phyloP scores from a whole-genome alignment of 1,140 invertebrate genomes.

The Drosophila neocordata region DNA sequence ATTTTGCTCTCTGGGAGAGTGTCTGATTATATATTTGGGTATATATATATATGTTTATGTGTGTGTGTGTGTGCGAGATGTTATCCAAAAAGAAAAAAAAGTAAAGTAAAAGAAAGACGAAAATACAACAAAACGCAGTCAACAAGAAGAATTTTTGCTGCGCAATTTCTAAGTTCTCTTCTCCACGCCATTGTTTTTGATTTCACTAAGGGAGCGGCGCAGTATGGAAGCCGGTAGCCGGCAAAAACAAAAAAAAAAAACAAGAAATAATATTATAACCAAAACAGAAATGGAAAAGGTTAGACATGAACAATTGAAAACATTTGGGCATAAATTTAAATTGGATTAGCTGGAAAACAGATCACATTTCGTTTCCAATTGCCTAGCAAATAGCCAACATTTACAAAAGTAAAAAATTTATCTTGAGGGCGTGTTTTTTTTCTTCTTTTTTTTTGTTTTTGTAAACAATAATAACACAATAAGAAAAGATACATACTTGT shows the following conservation, averaged over 20 bases:
- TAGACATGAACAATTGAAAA: slow-evolving; percentile 20
- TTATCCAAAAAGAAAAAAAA: slow-evolving; percentile 35
- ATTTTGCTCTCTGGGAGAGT: slow-evolving; percentile 27
- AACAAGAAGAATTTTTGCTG: slow-evolving; percentile 46
- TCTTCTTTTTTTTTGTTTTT: slow-evolving; percentile 24
- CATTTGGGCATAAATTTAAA: slow-evolving; percentile 40
- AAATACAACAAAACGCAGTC: slow-evolving; percentile 37
- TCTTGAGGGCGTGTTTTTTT: neutral
- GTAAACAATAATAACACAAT: slow-evolving; percentile 8
- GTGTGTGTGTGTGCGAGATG: slow-evolving; percentile 36
- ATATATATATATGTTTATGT: slow-evolving; percentile 9
- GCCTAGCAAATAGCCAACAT: too few relatives aligned
- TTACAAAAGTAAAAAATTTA: too few relatives aligned
- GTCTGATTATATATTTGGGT: neutral
- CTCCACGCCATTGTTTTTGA: slow-evolving; percentile 27
- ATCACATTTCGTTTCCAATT: too few relatives aligned
- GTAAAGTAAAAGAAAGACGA: slow-evolving; percentile 29
- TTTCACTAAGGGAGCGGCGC: slow-evolving; percentile 2
- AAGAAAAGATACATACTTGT: slow-evolving; percentile 5
- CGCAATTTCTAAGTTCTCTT: slow-evolving; percentile 63
- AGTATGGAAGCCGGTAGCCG: slow-evolving; percentile 2
- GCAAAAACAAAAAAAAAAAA: slow-evolving; percentile 5
- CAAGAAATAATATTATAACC: slow-evolving; percentile 20
- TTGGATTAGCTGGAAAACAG: slow-evolving; percentile 42
- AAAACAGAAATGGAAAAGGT: slow-evolving; percentile 15